Base-by-base conservation (phyloP, 2,113 vertebrate genomes). In the Chaetodon trifascialis region DNA sequence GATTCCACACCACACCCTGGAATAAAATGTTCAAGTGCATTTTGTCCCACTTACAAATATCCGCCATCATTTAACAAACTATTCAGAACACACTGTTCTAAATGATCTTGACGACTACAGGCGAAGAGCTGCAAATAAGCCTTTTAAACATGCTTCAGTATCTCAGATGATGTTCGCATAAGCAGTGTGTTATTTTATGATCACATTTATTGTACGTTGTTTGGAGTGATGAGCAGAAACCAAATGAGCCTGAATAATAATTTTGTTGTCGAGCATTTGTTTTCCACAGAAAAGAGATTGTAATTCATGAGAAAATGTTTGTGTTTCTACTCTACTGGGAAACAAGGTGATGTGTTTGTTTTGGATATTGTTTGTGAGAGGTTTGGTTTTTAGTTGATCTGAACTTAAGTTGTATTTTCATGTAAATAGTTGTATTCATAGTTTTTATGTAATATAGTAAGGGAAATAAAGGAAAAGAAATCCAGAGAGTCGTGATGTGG, bases 371-470 rank as follows among this genome's bases (percentile, higher is more conserved):
- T 77, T 71, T 38, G 16, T 10, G 4, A 51, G 30, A 44, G 44
- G 3, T 42, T 74, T 49, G 34, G 5, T 23, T 67, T 76, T 62
- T 54, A 21, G 16, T 34, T 76, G 4, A 60, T 36, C 8, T 78
- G 30, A 71, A 40, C 42, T 42, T 40, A 54, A 40, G 15, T 46
- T 30, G 16, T 72, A 21, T 60, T 81, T 77, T 58, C 3, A 23
- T 86, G 86, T 90, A 75, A 63, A 85, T 80, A 80, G 3, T 23
- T 74, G 5, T 63, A 38, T 73, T 80, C n/a, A 74, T 68, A 47
- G 5, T n/a, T 68, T 82, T 55, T 52, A 77, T 75, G 30, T 73
- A 75, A 70, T 80, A 38, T 77, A 58, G 4, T 2, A 11, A 23
- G 30, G 25, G 38, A 78, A 74, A 38, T 71, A 51, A 67, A 65